Percentiles rank a stretch among this genome's conserved stretches.
These are phyloP conservation scores for Eristalinus aeneus DNA, from an alignment of 2,888 invertebrate genomes.

Conservation along the genomic window DNA sequence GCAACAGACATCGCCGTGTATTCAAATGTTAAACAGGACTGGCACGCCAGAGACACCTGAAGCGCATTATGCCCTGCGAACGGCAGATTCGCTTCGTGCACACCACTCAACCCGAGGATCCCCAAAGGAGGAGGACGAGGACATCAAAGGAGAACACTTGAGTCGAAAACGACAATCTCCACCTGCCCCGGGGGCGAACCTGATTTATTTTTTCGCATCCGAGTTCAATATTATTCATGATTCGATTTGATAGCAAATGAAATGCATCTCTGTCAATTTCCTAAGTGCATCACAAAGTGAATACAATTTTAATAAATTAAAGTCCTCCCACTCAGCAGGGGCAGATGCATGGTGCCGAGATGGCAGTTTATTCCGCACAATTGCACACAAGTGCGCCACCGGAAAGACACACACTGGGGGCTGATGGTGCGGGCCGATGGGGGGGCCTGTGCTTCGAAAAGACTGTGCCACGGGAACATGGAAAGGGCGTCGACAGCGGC, in stretches of 20 bases:
- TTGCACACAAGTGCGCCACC: slow-evolving; percentile 28
- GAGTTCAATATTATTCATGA: slow-evolving; percentile 65
- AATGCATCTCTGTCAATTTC: slow-evolving; percentile 70
- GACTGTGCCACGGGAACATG: not conserved
- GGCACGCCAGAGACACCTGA: slow-evolving; percentile 34
- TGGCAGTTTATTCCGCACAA: slow-evolving; percentile 31
- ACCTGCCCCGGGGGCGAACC: not conserved
- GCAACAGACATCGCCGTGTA: slow-evolving; percentile 1
- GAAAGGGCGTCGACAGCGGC: not conserved
- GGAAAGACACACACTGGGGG: not conserved
- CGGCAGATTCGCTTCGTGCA: slow-evolving; percentile 10
- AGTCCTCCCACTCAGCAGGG: slow-evolving; percentile 24
- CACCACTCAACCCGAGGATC: slow-evolving; percentile 23
- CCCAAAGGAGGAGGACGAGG: not conserved
- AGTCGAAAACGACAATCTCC: slow-evolving; percentile 56
- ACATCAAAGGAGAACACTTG: slow-evolving; percentile 17
- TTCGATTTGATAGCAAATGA: slow-evolving; percentile 69
- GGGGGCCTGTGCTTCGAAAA: not conserved
- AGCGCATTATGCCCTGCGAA: slow-evolving; percentile 32
- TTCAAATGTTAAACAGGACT: slow-evolving; percentile 29
- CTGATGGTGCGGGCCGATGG: no score
- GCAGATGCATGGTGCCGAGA: not conserved
- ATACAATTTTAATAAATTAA: slow-evolving; percentile 69
- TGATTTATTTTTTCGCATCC: slow-evolving; percentile 62
- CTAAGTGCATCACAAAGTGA: slow-evolving; percentile 69